Evolutionary conservation across 92 coral and sea anemone species (phyloP).

Genomic region (Porites evermanni): DNA sequence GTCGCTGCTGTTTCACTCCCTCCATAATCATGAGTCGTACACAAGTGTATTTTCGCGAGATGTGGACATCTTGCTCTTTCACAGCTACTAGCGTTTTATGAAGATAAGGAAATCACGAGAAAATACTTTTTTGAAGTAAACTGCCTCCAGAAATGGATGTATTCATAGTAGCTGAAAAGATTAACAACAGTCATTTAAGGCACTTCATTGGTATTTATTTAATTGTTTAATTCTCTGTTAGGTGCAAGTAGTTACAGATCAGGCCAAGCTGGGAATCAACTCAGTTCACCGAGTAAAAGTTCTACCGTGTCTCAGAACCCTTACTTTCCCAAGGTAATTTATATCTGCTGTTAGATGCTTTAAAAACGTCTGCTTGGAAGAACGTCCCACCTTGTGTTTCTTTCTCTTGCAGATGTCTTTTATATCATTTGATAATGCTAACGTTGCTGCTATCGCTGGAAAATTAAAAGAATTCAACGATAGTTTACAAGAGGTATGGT

Average conservation of each 20-base stretch:
- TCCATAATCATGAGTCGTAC: too few relatives aligned
- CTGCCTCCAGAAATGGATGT: too few relatives aligned
- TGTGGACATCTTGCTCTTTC: too few relatives aligned
- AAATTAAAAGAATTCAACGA: slow-evolving; percentile 83
- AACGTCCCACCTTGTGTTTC: background rate
- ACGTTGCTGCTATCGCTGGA: slow-evolving; percentile 79
- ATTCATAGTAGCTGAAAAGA: too few relatives aligned
- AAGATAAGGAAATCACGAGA: too few relatives aligned
- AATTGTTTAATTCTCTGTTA: background rate
- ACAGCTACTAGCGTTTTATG: too few relatives aligned
- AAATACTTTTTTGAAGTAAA: too few relatives aligned
- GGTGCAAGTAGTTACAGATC: slow-evolving; percentile 76
- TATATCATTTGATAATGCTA: slow-evolving; percentile 87
- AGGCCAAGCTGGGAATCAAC: slow-evolving; percentile 24
- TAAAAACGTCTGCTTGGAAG: too few relatives aligned
- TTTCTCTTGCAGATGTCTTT: slow-evolving; percentile 67
- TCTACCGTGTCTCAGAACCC: slow-evolving; percentile 42
- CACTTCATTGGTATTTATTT: background rate
- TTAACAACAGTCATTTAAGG: too few relatives aligned
- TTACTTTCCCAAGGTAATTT: slow-evolving; percentile 85
- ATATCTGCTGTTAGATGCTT: too few relatives aligned
- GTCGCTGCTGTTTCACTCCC: too few relatives aligned
- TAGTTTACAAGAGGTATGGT: slow-evolving; percentile 77
- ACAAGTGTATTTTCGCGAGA: too few relatives aligned
- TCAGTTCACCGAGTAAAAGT: slow-evolving; percentile 7